Evolutionary conservation across 2,113 vertebrate species (phyloP), one percentile per base, ranked within the genome.

Genomic region (Sinosuthora webbiana): DNA sequence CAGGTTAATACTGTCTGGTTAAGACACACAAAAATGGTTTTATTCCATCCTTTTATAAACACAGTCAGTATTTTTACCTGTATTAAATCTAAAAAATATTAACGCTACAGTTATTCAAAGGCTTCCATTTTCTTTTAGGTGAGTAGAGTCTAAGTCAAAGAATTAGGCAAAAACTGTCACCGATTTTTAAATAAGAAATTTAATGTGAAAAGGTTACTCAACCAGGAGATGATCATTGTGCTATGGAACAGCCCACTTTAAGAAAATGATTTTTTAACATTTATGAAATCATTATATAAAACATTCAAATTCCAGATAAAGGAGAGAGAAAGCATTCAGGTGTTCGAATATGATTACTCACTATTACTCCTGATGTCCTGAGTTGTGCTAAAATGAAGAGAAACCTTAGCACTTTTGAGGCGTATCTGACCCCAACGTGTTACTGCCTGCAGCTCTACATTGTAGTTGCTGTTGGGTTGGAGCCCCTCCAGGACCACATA

Each of bases 341-440:
- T 44, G 30, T 79, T 56, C 73, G 44, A 77, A 90, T 31, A n/a
- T 11, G 44, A 53, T 45, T 87, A 96, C 98, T 97, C 97, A 99
- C 99, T 96, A 53, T 87, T 98, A 92, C 74, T 96, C 78, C 97
- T 97, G 90, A 96, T 93, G 50, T 98, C 65, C 22, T 83, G 97
- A 7, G 95, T 56, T 0, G 99, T 97, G 42, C 97, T 98, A 97
- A 99, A 99, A 67, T 97, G 98, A 18, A 99, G 97, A 33, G 98
- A 98, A 41, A 98, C 98, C 95, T 99, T 99, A 79, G 98, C 74
- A 80, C 99, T 99, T 98, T 99, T 99, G 49, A 99, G 98, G 24
- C 99, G 98, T 31, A 98, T 98, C 97, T 99, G 99, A 67, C 99
- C 99, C 99, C 99, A 99, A 41, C 99, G 99, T 2, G 98, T 98